Base-by-base conservation (phyloP, 2,113 vertebrate species). In the Pelodiscus sinensis region DNA sequence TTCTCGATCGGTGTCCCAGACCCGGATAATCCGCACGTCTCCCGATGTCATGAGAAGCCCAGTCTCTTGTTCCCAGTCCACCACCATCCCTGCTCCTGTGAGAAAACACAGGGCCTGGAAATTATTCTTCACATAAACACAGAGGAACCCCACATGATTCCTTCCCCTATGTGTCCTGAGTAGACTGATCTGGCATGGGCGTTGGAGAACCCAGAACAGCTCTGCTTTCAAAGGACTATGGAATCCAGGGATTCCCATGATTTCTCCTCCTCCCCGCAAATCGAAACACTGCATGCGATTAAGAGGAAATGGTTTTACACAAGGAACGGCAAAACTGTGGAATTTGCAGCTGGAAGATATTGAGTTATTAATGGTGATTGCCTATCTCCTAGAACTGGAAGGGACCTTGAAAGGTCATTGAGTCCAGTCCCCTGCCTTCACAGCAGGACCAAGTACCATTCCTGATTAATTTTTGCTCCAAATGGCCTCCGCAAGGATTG, bases 41-140 rank as follows among this genome's bases (percentile, higher is more conserved):
- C 99, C 99, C 0, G 99, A 99, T 1, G 99, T 99, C 99, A 99
- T 99, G 62, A 99, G 98, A 2, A 99, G 99, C 7, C 99, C 99
- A 0, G 99, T 99, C 90, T 99, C 99, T 97, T 99, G 99, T 89
- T 99, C 99, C 99, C 99, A 99, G 98, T 99, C 99, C 57, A 99
- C 99, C 8, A 99, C 99, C 99, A 99, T 99, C 10, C 99, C 99
- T 0, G 99, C 99, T 93, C 99, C 99, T 99, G 88, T 1, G 85
- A 88, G 3, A 92, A 87, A 94, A 68, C 84, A 90, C 88, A 94
- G 75, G 84, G 44, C 1, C 3, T 21, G 60, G 11, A 77, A 8
- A 10, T 94, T 57, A 89, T 52, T 16, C 27, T 22, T 31, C 0
- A 13, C 0, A 3, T 22, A 79, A 55, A 83, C 18, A 5, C 0